Evolutionary conservation across 1,140 invertebrate species (phyloP), one percentile per base, ranked within the genome.

Genomic region (Antheraea mylitta): DNA sequence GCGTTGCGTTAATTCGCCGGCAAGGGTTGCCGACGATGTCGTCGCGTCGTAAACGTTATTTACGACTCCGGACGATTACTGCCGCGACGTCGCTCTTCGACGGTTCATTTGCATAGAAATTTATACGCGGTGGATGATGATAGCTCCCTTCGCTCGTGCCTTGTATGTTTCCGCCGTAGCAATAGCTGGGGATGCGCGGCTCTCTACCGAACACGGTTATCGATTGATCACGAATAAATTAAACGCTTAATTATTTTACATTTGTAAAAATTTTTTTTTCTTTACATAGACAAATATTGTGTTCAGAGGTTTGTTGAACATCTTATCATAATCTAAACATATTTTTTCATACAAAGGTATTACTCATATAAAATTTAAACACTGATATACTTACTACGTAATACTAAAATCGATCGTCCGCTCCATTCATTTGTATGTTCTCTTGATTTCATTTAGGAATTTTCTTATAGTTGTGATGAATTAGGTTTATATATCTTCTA

Each of bases 21-120:
- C 77, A 82, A 88, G 80, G 79, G 84, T 87, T 85, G 84, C 76
- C 79, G 76, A 79, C 81, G 75, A 79, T 83, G 83, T 85, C 81
- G 80, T 82, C 73, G 79, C 75, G 78, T 85, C 82, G 82, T 89
- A 82, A 89, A 88, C 74, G 78, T 86, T 87, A 88, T 89, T 89
- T 89, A 88, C 80, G 82, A 82, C 75, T 71, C 71, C 78, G 76
- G 72, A 70, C 81, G 81, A 84, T 85, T 86, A 85, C 81, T 82
- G 80, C 84, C 77, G 76, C 83, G 78, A 80, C 76, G 79, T 79
- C 70, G 78, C 82, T 86, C 80, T 74, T 85, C 76, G 73, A 76
- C 82, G 80, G 68, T 72, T 83, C 83, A 89, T 90, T 88, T 88
- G 84, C 87, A 90, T 90, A 80, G 71, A 85, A 86, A 89, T 89